These are phyloP conservation scores for Epinotia ramella DNA, from an alignment of 2,888 invertebrate species.

Conservation along the genomic window DNA sequence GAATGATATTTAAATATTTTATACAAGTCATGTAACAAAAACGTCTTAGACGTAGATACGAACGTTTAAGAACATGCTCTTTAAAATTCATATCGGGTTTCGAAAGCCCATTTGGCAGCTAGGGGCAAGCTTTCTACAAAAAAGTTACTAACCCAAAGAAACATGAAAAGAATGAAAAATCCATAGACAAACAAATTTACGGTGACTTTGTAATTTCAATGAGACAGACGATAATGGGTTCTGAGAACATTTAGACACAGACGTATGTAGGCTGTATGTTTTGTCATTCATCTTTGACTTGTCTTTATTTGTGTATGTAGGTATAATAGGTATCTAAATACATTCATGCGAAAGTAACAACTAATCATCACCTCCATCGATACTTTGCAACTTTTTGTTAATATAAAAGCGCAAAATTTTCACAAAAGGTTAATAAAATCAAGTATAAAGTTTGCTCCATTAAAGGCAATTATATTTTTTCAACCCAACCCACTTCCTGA, in stretches of 20 bases:
- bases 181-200: conserved; percentile 71
- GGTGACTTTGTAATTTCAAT: conserved; percentile 71
- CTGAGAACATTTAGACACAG: conserved; percentile 66
- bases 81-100: conserved; percentile 81
- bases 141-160: conserved; percentile 62
- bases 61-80: conserved; percentile 56
- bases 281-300: neutral
- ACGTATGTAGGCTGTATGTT: neutral
- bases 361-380: neutral
- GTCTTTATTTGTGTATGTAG: too few species aligned
- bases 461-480: conserved; percentile 58
- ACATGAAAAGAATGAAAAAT: conserved; percentile 60
- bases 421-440: conserved; percentile 13
- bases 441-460: conserved; percentile 46
- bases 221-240: conserved; percentile 74
- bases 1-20: conserved; percentile 31
- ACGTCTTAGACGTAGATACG: conserved; percentile 10
- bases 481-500: conserved; percentile 67
- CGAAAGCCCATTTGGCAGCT: conserved; percentile 64
- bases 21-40: conserved; percentile 37
- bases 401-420: neutral
- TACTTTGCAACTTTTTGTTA: neutral
- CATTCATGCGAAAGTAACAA: too few species aligned
- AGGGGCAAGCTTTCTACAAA: conserved; percentile 74
- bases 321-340: too few species aligned